These are phyloP conservation scores for Leptodactylus fuscus DNA, from an alignment of 2,113 vertebrate species.

Conservation along the genomic window DNA sequence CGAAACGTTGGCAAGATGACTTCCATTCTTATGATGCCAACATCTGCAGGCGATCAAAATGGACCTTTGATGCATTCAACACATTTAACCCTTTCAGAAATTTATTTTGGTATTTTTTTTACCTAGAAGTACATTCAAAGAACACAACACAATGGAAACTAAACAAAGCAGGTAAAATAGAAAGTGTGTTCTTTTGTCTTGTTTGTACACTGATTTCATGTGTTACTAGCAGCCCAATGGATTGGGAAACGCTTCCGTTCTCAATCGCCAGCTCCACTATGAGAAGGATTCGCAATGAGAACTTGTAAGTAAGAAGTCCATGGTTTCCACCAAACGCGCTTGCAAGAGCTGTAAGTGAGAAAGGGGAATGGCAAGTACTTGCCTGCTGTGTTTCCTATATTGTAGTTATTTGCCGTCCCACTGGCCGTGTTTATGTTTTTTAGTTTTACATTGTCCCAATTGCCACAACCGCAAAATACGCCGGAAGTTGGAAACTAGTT, in stretches of 20 bases:
- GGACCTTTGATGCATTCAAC: conserved; percentile 18
- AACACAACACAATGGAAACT: conserved; percentile 37
- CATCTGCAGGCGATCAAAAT: not conserved
- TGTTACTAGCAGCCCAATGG: conserved; percentile 64
- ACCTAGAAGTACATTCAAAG: conserved; percentile 48
- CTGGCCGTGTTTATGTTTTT: conserved; percentile 11
- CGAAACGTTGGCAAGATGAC: not conserved
- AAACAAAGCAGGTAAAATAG: conserved; percentile 37
- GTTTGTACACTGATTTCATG: conserved; percentile 63
- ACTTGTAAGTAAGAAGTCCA: conserved; percentile 64
- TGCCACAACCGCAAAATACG: conserved; percentile 40
- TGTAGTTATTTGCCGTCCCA: conserved; percentile 33
- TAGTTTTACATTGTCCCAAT: conserved; percentile 23
- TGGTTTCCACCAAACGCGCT: conserved; percentile 49
- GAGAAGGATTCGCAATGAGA: conserved; percentile 60
- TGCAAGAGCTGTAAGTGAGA: conserved; percentile 62
- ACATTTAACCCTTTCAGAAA: conserved; percentile 24
- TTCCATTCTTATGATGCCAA: not conserved
- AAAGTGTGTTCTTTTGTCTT: conserved; percentile 37
- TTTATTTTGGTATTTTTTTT: conserved; percentile 45
- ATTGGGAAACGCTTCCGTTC: conserved; percentile 60
- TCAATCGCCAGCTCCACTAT: conserved; percentile 62
- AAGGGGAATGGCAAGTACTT: conserved; percentile 42
- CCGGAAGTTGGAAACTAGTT: conserved; percentile 71
- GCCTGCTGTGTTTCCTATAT: conserved; percentile 25